phyloP scores from a whole-genome alignment of 2,797 vertebrate species.

The Rhinophrynus dorsalis region DNA sequence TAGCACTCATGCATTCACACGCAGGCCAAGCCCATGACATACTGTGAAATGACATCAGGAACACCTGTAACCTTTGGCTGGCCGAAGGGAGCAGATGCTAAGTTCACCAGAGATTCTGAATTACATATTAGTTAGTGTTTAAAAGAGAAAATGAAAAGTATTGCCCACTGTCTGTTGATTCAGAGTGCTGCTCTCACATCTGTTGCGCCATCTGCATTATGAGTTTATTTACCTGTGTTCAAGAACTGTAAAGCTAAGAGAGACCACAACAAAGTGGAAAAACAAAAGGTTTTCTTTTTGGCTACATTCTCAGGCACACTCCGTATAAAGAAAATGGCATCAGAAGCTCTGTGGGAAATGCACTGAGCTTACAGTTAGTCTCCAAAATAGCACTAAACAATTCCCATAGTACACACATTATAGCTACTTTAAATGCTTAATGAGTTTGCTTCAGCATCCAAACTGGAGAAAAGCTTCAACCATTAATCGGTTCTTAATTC shows the following conservation, averaged over 20 bases:
- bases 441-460: conserved; percentile 87
- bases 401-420: conserved; percentile 91
- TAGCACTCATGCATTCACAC: conserved; percentile 72
- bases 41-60: conserved; percentile 82
- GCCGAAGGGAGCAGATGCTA: conserved; percentile 89
- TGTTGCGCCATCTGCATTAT: conserved; percentile 98
- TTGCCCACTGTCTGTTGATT: conserved; percentile 90
- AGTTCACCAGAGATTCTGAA: conserved; percentile 81
- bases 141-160: conserved; percentile 83
- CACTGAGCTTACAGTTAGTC: conserved; percentile 88
- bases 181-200: conserved; percentile 96
- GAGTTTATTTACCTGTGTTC: conserved; percentile 99
- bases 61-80: conserved; percentile 94
- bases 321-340: conserved; percentile 99
- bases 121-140: conserved; percentile 93
- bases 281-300: conserved; percentile 96
- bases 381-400: conserved; percentile 93
- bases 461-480: conserved; percentile 79
- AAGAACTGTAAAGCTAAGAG: conserved; percentile 92
- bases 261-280: conserved; percentile 92
- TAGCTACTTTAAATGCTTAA: conserved; percentile 92
- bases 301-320: conserved; percentile 91
- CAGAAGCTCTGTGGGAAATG: conserved; percentile 96
- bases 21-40: conserved; percentile 75
- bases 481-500: conserved; percentile 84